Percentiles rank a stretch among this genome's conserved stretches.
Evolutionary conservation across 2,888 invertebrate genomes (phyloP).

Genomic region (Tethea ocularis): DNA sequence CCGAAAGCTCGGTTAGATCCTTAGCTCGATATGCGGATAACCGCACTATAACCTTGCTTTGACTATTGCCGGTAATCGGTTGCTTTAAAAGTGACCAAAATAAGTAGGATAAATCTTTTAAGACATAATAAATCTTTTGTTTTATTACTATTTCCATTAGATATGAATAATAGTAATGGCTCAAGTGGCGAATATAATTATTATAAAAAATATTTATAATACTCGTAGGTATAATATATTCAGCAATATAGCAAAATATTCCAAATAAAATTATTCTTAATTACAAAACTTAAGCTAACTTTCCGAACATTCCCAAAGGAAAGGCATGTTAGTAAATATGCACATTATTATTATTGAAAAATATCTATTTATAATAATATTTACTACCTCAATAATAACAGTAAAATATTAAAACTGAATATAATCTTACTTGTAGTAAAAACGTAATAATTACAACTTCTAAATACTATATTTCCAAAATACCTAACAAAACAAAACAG

Average conservation of each 20-base stretch:
- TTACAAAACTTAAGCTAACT: neutral
- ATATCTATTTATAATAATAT: too few relatives aligned
- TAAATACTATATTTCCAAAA: neutral
- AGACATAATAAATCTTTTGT: neutral
- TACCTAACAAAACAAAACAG: neutral
- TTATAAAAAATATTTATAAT: neutral
- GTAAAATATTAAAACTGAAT: too few relatives aligned
- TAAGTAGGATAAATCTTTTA: neutral
- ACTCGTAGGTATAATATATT: neutral
- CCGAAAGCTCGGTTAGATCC: slow-evolving; percentile 11
- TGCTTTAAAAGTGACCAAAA: slow-evolving; percentile 17
- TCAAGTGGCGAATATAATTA: neutral
- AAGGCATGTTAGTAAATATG: neutral
- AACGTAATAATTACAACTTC: too few relatives aligned
- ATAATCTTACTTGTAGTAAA: too few relatives aligned
- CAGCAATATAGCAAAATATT: neutral
- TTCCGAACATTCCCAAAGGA: neutral
- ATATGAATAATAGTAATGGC: neutral
- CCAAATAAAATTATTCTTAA: neutral
- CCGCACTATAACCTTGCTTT: slow-evolving; percentile 36
- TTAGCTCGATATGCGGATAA: slow-evolving; percentile 13
- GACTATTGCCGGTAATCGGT: slow-evolving; percentile 20
- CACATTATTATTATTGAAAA: neutral
- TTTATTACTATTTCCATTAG: neutral
- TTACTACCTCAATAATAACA: too few relatives aligned